Conservation (phyloP, 1,140 invertebrate species). For the Drosophila pandora region DNA sequence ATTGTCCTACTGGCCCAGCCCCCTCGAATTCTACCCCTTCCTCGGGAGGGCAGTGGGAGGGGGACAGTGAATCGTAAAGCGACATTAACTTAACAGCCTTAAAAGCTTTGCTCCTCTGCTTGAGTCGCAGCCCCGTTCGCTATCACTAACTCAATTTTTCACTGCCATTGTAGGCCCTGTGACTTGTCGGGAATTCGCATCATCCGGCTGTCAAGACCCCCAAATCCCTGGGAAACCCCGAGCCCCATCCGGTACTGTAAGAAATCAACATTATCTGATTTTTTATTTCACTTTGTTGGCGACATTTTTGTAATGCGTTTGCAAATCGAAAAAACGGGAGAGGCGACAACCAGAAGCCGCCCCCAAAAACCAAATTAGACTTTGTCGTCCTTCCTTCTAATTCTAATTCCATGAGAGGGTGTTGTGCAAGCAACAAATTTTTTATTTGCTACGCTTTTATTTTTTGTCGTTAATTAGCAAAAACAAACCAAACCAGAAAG, state of each 20-base stretch:
- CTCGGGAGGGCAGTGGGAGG: not conserved
- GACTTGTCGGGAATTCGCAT: constrained; percentile 12
- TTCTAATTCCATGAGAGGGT: constrained; percentile 9
- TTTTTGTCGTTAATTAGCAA: constrained; percentile 71
- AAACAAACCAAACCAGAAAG: not conserved
- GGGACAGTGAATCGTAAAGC: constrained; percentile 35
- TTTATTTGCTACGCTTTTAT: constrained; percentile 1
- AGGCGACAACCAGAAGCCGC: constrained; percentile 39
- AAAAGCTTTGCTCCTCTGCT: constrained; percentile 63
- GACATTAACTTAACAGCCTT: constrained; percentile 69
- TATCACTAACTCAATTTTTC: constrained; percentile 76
- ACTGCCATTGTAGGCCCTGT: constrained; percentile 60
- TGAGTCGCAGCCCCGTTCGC: constrained; percentile 8
- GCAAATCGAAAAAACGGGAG: constrained; percentile 64
- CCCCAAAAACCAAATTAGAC: constrained; percentile 6
- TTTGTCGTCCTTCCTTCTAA: constrained; percentile 1
- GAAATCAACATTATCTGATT: constrained; percentile 70
- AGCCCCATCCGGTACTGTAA: constrained; percentile 1
- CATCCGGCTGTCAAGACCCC: constrained; percentile 22
- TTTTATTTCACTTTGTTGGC: constrained; percentile 62
- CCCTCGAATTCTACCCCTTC: not conserved
- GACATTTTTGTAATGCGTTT: constrained; percentile 74
- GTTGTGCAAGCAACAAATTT: constrained; percentile 65
- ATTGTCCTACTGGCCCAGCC: not conserved
- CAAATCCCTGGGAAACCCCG: constrained; percentile 8